Evolutionary conservation across 2,797 vertebrate species (phyloP).

Genomic region (Notamacropus eugenii): DNA sequence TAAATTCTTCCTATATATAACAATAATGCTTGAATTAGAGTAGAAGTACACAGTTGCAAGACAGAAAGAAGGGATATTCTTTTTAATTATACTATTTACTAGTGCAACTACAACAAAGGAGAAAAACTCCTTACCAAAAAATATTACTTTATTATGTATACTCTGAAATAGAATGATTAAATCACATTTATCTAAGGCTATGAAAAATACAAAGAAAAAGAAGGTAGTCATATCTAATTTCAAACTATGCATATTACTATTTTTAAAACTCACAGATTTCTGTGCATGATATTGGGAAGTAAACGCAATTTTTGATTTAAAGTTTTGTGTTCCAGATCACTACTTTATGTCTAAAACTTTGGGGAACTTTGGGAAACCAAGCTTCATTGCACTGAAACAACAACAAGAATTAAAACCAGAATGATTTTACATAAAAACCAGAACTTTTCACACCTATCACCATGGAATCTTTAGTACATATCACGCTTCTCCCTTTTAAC

Average conservation of each 20-base stretch:
- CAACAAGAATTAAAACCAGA: background rate
- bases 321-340: conserved; percentile 70
- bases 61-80: background rate
- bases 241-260: conserved; percentile 66
- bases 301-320: conserved; percentile 59
- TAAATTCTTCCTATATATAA: background rate
- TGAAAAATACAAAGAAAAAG: conserved; percentile 54
- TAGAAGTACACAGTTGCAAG: background rate
- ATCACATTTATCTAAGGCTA: conserved; percentile 61
- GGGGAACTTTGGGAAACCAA: conserved; percentile 47
- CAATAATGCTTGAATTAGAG: background rate
- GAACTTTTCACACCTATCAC: background rate
- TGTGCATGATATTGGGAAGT: conserved; percentile 30
- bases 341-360: conserved; percentile 69
- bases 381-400: conserved; percentile 34
- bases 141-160: conserved; percentile 12
- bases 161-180: conserved; percentile 51
- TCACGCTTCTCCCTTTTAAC: background rate
- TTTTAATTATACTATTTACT: conserved; percentile 54
- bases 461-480: background rate
- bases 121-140: conserved; percentile 5
- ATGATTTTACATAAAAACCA: conserved; percentile 20
- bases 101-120: background rate
- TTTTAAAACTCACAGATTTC: conserved; percentile 65
- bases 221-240: conserved; percentile 70